These are phyloP conservation scores for Myotis myotis DNA, from an alignment of 2,797 vertebrate genomes.

Conservation along the genomic window DNA sequence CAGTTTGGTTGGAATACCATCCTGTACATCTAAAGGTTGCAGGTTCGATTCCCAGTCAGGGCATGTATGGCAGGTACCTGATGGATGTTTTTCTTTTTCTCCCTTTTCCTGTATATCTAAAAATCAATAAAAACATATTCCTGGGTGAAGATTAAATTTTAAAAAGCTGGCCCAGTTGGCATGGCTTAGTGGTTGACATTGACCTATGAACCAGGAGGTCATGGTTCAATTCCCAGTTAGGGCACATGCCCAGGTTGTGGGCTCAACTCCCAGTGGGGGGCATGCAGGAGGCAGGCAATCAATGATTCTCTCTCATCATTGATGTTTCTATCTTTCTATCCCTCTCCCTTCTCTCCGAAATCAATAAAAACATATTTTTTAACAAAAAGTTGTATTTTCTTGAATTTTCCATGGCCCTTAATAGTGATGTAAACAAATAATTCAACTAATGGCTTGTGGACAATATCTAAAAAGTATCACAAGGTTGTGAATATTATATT, in stretches of 20 bases:
- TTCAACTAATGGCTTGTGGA: neutral
- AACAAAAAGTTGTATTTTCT: neutral
- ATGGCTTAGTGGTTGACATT: too few relatives aligned
- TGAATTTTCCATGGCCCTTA: neutral
- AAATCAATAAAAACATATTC: neutral
- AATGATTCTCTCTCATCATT: too few relatives aligned
- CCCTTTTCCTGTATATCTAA: neutral
- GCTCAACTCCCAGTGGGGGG: too few relatives aligned
- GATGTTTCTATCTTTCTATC: neutral
- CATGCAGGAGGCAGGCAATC: too few relatives aligned
- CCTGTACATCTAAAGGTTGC: neutral
- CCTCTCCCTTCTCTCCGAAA: neutral
- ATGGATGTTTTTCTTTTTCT: neutral
- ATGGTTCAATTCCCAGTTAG: too few relatives aligned
- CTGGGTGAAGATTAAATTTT: too few relatives aligned
- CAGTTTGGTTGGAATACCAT: neutral
- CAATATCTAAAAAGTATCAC: constrained; percentile 23
- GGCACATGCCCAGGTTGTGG: too few relatives aligned
- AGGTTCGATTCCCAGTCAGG: neutral
- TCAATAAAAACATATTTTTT: neutral
- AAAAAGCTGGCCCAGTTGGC: too few relatives aligned
- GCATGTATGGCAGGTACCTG: neutral
- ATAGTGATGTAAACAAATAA: constrained; percentile 32
- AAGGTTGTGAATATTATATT: neutral
- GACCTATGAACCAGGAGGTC: too few relatives aligned